A percentile compares a stretch with the other conserved stretches of the same genome.
phyloP scores from a whole-genome alignment of 2,797 vertebrate species.

The Falco rusticolus region DNA sequence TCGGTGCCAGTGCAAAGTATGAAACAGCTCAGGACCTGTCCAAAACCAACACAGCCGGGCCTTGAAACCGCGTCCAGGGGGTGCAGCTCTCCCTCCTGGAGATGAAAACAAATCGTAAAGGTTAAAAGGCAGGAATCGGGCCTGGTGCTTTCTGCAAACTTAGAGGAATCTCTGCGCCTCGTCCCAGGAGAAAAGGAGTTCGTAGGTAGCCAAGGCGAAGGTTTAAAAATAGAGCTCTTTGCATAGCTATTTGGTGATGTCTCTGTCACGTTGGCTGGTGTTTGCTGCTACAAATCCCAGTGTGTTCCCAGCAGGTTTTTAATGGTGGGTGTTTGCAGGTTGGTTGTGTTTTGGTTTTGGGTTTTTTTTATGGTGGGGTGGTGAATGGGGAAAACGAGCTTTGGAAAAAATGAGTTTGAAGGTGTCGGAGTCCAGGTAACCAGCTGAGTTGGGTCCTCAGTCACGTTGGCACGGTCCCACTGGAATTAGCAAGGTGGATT shows the following conservation, averaged over 20 bases:
- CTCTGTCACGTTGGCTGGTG: slow-evolving; percentile 1
- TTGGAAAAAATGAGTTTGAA: slow-evolving; percentile 49
- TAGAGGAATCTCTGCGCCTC: slow-evolving; percentile 6
- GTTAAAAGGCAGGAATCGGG: slow-evolving; percentile 37
- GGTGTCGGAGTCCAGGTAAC: background rate
- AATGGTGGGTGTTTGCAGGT: slow-evolving; percentile 7
- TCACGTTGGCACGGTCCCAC: fast-evolving
- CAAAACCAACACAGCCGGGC: slow-evolving; percentile 74
- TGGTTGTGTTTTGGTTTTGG: no score
- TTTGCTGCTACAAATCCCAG: background rate
- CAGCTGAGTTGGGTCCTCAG: background rate
- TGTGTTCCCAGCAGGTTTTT: slow-evolving; percentile 6
- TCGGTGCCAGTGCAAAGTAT: slow-evolving; percentile 64
- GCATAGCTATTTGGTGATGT: slow-evolving; percentile 67
- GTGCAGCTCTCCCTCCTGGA: slow-evolving; percentile 54
- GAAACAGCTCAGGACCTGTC: slow-evolving; percentile 48
- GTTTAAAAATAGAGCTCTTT: slow-evolving; percentile 63
- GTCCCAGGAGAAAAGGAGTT: background rate
- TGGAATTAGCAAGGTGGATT: background rate
- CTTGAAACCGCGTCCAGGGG: slow-evolving; percentile 50
- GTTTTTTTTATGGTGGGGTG: background rate
- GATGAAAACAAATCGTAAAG: slow-evolving; percentile 73
- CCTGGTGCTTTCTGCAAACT: background rate
- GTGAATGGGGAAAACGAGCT: background rate
- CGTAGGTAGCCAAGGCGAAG: slow-evolving; percentile 44